A percentile compares a stretch with the other conserved stretches of the same genome.
Conservation (phyloP, 2,797 vertebrate species). For the Pogonophryne albipinna region DNA sequence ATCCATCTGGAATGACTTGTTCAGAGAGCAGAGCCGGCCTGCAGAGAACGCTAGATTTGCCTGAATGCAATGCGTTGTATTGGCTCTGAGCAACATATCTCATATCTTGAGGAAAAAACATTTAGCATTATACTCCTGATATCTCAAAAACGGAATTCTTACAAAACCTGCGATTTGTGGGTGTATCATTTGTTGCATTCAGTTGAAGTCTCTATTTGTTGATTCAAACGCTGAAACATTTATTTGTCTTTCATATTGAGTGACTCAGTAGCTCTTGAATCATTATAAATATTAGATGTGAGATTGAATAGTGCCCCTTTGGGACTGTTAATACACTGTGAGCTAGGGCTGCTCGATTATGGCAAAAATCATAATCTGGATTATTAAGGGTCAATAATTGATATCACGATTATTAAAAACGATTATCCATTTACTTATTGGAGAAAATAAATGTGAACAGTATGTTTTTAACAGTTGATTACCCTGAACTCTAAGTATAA, state of each 20-base stretch:
- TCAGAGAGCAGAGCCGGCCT: conserved; percentile 32
- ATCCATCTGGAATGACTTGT: conserved; percentile 46
- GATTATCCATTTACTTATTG: too few relatives aligned
- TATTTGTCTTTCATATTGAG: background rate
- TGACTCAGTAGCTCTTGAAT: background rate
- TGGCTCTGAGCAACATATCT: conserved; percentile 4
- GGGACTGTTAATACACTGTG: background rate
- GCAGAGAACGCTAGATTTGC: conserved; percentile 28
- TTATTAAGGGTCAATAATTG: too few relatives aligned
- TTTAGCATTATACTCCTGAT: background rate
- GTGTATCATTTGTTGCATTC: conserved; percentile 3
- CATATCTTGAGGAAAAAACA: conserved; percentile 10
- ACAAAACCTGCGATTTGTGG: conserved; percentile 2
- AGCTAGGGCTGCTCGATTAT: too few relatives aligned
- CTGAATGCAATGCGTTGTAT: conserved; percentile 20
- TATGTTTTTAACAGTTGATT: too few relatives aligned
- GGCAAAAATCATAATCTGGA: too few relatives aligned
- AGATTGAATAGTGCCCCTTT: background rate
- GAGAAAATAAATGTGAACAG: too few relatives aligned
- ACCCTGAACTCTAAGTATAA: too few relatives aligned
- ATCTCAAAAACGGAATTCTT: conserved; percentile 3
- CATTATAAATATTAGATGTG: conserved; percentile 5
- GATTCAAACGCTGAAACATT: conserved; percentile 5
- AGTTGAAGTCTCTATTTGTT: conserved; percentile 1
- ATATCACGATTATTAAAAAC: too few relatives aligned